Evolutionary conservation across 35 echinoderm and acorn worm genomes (phyloP).

Genomic region (Apostichopus californicus): DNA sequence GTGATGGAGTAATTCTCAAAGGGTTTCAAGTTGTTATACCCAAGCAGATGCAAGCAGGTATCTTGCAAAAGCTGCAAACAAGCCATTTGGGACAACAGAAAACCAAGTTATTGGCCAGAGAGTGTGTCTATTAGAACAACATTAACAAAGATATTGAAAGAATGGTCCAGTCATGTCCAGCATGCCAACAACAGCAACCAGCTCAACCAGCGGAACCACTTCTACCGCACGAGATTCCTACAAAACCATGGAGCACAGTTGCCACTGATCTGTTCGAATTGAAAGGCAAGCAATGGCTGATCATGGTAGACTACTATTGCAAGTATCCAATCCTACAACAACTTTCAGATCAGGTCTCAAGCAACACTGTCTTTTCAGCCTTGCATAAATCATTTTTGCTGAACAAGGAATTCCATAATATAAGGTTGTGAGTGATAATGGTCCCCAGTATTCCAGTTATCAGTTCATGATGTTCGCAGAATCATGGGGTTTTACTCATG

Average conservation of each 20-base stretch:
- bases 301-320: slow-evolving; percentile 43
- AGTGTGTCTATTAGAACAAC: slow-evolving; percentile 63
- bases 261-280: slow-evolving; percentile 10
- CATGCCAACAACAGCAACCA: slow-evolving; percentile 67
- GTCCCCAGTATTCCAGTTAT: slow-evolving; percentile 51
- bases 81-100: slow-evolving; percentile 54
- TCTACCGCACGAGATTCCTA: slow-evolving; percentile 12
- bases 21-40: not conserved
- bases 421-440: slow-evolving; percentile 69
- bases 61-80: slow-evolving; percentile 36
- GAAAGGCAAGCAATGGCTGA: slow-evolving; percentile 1
- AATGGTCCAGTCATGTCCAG: slow-evolving; percentile 38
- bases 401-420: slow-evolving; percentile 57
- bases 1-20: not conserved
- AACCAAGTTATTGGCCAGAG: slow-evolving; percentile 56
- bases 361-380: slow-evolving; percentile 38
- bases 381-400: slow-evolving; percentile 71
- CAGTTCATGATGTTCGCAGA: slow-evolving; percentile 39
- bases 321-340: slow-evolving; percentile 57
- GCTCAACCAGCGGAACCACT: slow-evolving; percentile 55
- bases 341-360: slow-evolving; percentile 5
- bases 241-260: not conserved
- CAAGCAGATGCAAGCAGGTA: not conserved
- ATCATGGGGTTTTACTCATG: slow-evolving; percentile 29
- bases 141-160: slow-evolving; percentile 66